These are phyloP conservation scores for Drosophila mauritiana DNA, from an alignment of 1,140 invertebrate species.

Conservation along the genomic window DNA sequence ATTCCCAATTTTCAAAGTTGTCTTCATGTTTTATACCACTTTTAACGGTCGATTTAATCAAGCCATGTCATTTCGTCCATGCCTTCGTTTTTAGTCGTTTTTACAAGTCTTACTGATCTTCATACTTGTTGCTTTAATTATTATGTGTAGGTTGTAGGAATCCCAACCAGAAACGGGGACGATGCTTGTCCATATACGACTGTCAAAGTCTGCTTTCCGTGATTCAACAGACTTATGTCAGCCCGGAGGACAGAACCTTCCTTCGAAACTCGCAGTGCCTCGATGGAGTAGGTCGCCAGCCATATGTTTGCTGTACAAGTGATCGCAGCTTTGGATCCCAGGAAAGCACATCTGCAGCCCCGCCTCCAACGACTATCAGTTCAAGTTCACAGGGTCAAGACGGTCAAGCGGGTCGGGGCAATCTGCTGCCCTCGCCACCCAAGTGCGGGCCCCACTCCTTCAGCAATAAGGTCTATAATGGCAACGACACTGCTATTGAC, in stretches of 20 bases:
- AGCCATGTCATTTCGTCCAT: too few relatives aligned
- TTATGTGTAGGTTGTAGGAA: conserved; percentile 55
- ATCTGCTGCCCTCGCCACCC: conserved; percentile 59
- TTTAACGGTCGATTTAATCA: too few relatives aligned
- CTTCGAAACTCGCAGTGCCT: conserved; percentile 60
- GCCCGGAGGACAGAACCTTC: conserved; percentile 48
- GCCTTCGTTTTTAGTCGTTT: too few relatives aligned
- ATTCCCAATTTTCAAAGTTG: too few relatives aligned
- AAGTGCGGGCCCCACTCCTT: conserved; percentile 66
- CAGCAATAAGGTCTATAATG: conserved; percentile 71
- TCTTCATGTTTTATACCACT: too few relatives aligned
- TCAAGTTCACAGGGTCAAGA: conserved; percentile 6
- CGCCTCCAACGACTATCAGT: conserved; percentile 18
- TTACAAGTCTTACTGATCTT: too few relatives aligned
- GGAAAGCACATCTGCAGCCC: conserved; percentile 10
- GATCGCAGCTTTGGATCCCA: conserved; percentile 25
- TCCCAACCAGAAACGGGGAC: conserved; percentile 62
- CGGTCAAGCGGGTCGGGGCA: conserved; percentile 19
- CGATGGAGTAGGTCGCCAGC: conserved; percentile 57
- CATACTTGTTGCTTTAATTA: background rate
- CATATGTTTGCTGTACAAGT: conserved; percentile 69
- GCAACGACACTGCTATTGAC: conserved; percentile 84
- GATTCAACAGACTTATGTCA: conserved; percentile 28
- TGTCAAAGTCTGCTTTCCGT: conserved; percentile 58
- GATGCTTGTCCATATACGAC: conserved; percentile 74